Conservation (phyloP, 1,140 invertebrate species). For the Triops cancriformis region DNA sequence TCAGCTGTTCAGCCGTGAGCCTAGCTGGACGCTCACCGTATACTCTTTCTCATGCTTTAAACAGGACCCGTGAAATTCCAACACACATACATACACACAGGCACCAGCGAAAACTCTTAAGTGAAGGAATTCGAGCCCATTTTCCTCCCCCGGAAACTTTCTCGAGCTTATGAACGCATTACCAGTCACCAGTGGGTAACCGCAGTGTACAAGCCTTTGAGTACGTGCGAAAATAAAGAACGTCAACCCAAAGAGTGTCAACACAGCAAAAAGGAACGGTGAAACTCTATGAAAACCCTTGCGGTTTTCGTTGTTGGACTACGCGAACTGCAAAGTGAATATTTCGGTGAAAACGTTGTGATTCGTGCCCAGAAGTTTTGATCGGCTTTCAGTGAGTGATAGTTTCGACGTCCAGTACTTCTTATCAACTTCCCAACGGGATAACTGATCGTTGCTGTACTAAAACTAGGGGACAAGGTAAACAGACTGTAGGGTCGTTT, state of each 20-base stretch:
- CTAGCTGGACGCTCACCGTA: constrained; percentile 8
- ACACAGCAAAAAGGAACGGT: neutral
- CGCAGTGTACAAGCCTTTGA: neutral
- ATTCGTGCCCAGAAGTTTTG: neutral
- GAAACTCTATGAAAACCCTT: too few species aligned
- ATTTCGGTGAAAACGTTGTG: constrained; percentile 6
- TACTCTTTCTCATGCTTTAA: constrained; percentile 10
- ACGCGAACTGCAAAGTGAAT: too few species aligned
- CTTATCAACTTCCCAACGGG: neutral
- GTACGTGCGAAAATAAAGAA: neutral
- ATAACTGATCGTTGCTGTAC: neutral
- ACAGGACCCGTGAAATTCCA: neutral
- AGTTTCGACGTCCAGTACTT: neutral
- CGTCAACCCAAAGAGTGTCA: neutral
- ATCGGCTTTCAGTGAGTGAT: neutral
- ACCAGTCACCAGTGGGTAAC: neutral
- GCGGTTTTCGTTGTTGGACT: too few species aligned
- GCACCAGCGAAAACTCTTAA: neutral
- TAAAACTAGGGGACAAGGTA: too few species aligned
- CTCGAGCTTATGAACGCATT: constrained; percentile 10
- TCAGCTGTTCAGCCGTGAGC: constrained; percentile 12
- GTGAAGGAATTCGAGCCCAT: neutral
- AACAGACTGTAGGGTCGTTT: too few species aligned
- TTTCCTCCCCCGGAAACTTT: neutral
- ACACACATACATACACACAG: neutral